phyloP scores from a whole-genome alignment of 2,888 invertebrate genomes.

The Clivina fossor region DNA sequence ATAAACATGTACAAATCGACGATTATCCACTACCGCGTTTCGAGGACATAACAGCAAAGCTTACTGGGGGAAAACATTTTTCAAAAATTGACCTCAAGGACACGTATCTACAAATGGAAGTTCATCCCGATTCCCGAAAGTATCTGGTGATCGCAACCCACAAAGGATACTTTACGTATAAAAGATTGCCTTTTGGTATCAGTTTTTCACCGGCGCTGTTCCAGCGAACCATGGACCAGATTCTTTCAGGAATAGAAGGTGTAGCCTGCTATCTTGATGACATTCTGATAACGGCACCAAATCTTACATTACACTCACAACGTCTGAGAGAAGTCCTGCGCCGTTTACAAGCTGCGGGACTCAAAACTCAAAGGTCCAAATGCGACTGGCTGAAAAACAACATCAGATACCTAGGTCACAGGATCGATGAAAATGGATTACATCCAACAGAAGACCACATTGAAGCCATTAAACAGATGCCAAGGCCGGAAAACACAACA shows the following conservation, averaged over 20 bases:
- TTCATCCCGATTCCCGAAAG: slow-evolving; percentile 16
- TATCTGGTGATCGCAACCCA: slow-evolving; percentile 6
- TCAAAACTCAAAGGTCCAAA: slow-evolving; percentile 23
- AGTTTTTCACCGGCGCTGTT: slow-evolving; percentile 33
- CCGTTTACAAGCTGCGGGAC: slow-evolving; percentile 11
- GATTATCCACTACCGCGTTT: slow-evolving; percentile 35
- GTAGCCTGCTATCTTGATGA: slow-evolving; percentile 4
- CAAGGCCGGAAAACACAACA: slow-evolving; percentile 25
- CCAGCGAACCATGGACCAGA: slow-evolving; percentile 33
- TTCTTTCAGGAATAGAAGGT: slow-evolving; percentile 24
- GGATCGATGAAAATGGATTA: slow-evolving; percentile 33
- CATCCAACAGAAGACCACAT: slow-evolving; percentile 32
- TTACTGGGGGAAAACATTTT: slow-evolving; percentile 32
- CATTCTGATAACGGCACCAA: slow-evolving; percentile 13
- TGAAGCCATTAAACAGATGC: slow-evolving; percentile 31
- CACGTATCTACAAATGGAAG: slow-evolving; percentile 34
- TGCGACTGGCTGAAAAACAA: slow-evolving; percentile 25
- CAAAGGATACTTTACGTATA: slow-evolving; percentile 29
- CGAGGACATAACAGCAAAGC: slow-evolving; percentile 31
- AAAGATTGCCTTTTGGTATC: slow-evolving; percentile 36
- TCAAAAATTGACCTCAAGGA: slow-evolving; percentile 31
- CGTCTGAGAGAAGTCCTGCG: slow-evolving; percentile 5
- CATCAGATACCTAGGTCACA: slow-evolving; percentile 35
- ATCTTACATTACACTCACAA: slow-evolving; percentile 8
- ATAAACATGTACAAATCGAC: slow-evolving; percentile 29